phyloP scores from a whole-genome alignment of 2,797 vertebrate genomes.

The Salmo trutta region DNA sequence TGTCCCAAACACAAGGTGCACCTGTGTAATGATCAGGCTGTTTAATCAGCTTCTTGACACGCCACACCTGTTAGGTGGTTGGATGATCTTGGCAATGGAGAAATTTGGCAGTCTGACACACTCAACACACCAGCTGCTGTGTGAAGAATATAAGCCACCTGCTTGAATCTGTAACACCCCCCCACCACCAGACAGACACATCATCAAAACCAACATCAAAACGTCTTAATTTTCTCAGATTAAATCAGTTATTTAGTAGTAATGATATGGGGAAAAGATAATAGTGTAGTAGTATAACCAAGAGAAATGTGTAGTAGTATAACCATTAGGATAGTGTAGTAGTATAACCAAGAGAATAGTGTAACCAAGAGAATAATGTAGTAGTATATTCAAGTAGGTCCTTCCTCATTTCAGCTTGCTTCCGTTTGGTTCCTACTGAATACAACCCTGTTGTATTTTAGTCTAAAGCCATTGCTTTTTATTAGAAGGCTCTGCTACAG shows the following conservation, averaged over 20 bases:
- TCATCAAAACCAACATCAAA: not conserved
- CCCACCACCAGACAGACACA: not conserved
- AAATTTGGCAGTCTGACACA: not conserved
- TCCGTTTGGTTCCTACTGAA: not conserved
- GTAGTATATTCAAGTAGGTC: not conserved
- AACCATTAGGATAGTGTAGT: no score
- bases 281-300: not conserved
- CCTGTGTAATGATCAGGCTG: no score
- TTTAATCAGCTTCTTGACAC: no score
- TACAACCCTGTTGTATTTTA: not conserved
- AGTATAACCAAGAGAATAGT: no score
- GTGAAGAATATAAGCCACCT: not conserved
- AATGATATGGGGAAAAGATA: slow-evolving; percentile 9
- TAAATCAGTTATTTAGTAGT: not conserved
- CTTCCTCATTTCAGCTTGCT: not conserved
- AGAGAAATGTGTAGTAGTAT: no score
- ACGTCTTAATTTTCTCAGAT: not conserved
- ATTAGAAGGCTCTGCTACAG: slow-evolving; percentile 44
- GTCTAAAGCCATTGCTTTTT: slow-evolving; percentile 22
- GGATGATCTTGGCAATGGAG: no score
- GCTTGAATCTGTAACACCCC: not conserved
- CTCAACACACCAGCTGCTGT: not conserved
- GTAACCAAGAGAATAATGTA: no score
- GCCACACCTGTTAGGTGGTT: no score
- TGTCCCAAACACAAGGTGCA: no score